Percentiles rank a stretch among this genome's conserved stretches.
Evolutionary conservation across 2,797 vertebrate species (phyloP).

Genomic region (Ispidina lecontei): DNA sequence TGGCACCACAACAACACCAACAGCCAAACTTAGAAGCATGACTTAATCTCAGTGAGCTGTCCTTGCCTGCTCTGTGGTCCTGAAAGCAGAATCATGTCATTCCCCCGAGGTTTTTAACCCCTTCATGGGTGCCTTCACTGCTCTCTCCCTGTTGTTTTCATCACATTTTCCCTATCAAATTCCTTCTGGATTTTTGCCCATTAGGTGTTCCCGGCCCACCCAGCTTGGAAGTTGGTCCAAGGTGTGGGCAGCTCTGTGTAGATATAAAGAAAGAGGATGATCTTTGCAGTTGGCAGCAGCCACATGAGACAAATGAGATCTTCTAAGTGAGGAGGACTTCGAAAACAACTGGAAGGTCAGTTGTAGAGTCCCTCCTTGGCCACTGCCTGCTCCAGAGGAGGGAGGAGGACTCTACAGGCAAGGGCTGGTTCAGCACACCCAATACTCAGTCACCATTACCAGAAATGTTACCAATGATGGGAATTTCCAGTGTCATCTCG

Average conservation of each 20-base stretch:
- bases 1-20: background rate
- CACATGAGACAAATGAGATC: background rate
- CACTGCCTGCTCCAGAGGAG: background rate
- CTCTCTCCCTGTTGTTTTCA: background rate
- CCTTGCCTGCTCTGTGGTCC: slow-evolving; percentile 30
- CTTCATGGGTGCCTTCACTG: background rate
- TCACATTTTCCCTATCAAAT: background rate
- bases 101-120: slow-evolving; percentile 14
- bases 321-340: background rate
- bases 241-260: background rate
- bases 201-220: background rate
- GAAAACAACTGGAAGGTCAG: background rate
- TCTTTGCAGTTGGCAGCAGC: background rate
- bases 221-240: background rate
- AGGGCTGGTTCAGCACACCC: background rate
- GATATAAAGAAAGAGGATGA: background rate
- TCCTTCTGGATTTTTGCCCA: background rate
- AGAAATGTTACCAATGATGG: background rate
- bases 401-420: background rate
- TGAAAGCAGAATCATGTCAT: slow-evolving; percentile 39
- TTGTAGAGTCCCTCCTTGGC: background rate
- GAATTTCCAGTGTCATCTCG: background rate
- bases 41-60: slow-evolving; percentile 57
- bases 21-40: slow-evolving; percentile 64
- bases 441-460: background rate